Base-by-base conservation (phyloP, 2,888 invertebrate species). In the Heteropelma amictum region DNA sequence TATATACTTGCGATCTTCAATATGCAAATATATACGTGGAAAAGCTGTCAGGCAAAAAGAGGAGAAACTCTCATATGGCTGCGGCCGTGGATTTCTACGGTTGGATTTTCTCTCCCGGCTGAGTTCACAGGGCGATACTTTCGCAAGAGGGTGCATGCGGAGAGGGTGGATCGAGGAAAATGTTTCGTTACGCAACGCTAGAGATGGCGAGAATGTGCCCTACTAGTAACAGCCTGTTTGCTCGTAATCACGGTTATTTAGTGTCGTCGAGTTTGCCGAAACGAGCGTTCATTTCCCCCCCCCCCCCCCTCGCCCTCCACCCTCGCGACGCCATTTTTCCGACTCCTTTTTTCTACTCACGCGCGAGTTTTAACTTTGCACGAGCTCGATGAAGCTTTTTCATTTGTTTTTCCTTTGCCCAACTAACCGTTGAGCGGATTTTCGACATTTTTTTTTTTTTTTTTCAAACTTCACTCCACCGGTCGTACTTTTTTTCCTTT, bases 161-260 rank as follows among this genome's bases (percentile, higher is more conserved):
- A 35, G 51, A 38, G 28, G 23, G 51, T 17, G 63, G 33, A 23
- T n/a, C n/a, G n/a, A n/a, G n/a, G n/a, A 17, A 33, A 2, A 33
- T n/a, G 49, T 28, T 42, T 30, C 35, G 12, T 7, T 12, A 42
- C 19, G 17, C 28, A 47, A 12, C 49, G 58, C 42, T 58, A 38
- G 28, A 63, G 38, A 35, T 35, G 8, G 42, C 17, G 42, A 42
- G 56, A 40, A 56, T 26, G 6, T 10, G 19, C 21, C 28, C 8
- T 14, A 72, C 30, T 54, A 61, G 72, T 40, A 60, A 61, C 72
- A 72, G 73, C 51, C 56, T 70, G 72, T 73, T 61, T 77, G 76
- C 67, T 71, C 71, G 70, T 78, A 68, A 76, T 76, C 76, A 73
- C 65, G 64, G 58, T 76, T 67, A 77, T 78, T 76, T 76, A 76